Evolutionary conservation across 2,888 invertebrate species (phyloP), one percentile per base, ranked within the genome.

Genomic region (Apoda limacodes): DNA sequence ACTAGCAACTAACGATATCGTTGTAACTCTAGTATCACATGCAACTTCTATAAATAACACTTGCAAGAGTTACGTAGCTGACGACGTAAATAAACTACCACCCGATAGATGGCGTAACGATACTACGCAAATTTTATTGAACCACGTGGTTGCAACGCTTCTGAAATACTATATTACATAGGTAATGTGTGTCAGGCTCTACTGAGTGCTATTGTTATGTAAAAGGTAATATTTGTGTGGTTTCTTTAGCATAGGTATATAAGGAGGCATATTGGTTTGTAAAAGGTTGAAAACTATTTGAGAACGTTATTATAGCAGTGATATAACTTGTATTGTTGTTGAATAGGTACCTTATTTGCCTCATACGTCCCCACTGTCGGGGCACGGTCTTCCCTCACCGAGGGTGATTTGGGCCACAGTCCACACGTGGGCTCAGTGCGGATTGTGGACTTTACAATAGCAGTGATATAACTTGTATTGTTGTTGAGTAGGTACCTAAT

Each of bases 201-300:
- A n/a, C n/a, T n/a, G n/a, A n/a, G n/a, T n/a, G n/a, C n/a, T n/a
- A 74, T 74, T 75, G 75, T 78, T 76, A 75, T 75, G 75, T 78
- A 75, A 75, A 69, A 68, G 63, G 52, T 60, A 58, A 62, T 64
- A 63, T 70, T 68, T 67, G 66, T 72, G 76, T 54, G 75, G 75
- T 74, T 71, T 69, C 59, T 45, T 58, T 65, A 62, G 59, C 53
- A 58, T 47, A 55, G 59, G n/a, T n/a, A n/a, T n/a, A n/a, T n/a
- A n/a, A n/a, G 59, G 59, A 50, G 55, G 55, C 39, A 60, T 60
- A 63, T 63, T 59, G 55, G 55, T 54, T 55, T n/a, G n/a, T n/a
- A 58, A 62, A 72, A 72, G 71, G 74, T 71, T 68, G 70, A 63
- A 57, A 53, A 56, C 54, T 39, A 46, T 46, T 60, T 54, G 63